Conservation (phyloP, 2,888 invertebrate genomes). For the Lottia scabra region DNA sequence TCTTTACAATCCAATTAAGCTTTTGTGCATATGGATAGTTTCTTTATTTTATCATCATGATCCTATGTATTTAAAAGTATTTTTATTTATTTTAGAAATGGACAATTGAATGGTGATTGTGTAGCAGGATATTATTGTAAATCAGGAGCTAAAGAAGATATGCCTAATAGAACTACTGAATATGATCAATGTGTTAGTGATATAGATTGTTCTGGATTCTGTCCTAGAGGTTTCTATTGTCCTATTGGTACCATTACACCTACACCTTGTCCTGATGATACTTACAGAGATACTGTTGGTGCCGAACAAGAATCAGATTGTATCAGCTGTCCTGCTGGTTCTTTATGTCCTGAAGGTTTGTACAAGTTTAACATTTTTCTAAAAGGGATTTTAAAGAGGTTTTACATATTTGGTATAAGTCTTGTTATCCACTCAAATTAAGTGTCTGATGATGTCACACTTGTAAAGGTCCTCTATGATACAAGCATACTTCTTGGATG, state of each 20-base stretch:
- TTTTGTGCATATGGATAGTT: no score
- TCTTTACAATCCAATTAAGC: no score
- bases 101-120: slow-evolving; percentile 57
- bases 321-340: slow-evolving; percentile 61
- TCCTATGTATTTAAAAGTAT: no score
- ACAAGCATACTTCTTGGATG: no score
- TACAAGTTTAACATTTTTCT: no score
- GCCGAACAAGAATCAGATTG: slow-evolving; percentile 56
- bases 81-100: slow-evolving; percentile 44
- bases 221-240: slow-evolving; percentile 65
- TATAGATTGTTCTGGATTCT: slow-evolving; percentile 60
- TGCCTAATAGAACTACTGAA: slow-evolving; percentile 45
- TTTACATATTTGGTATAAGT: no score
- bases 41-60: no score
- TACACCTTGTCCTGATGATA: slow-evolving; percentile 60
- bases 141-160: slow-evolving; percentile 56
- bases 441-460: no score
- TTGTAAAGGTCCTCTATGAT: no score
- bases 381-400: no score
- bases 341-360: slow-evolving; percentile 57
- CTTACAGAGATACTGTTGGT: slow-evolving; percentile 51
- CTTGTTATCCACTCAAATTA: no score
- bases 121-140: slow-evolving; percentile 63
- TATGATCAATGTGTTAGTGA: slow-evolving; percentile 42
- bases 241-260: slow-evolving; percentile 52